Base-by-base conservation (phyloP, 2,888 invertebrate species). In the Hoplodrina blanda region DNA sequence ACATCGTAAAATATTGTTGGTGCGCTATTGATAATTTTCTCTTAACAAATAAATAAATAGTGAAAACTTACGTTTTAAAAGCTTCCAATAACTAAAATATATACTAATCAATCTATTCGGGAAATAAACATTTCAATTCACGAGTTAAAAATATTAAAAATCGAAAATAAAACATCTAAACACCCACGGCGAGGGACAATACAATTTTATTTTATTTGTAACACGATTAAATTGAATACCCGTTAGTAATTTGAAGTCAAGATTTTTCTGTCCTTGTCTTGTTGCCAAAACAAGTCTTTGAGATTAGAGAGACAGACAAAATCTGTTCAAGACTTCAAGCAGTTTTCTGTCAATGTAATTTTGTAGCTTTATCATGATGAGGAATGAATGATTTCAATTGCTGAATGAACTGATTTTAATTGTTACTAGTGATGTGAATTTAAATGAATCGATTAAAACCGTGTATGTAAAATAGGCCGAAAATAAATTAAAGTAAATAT, bases 81-180 rank as follows among this genome's bases (percentile, higher is more conserved):
- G 19, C 37, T 75, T 53, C 41, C 53, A 62, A 61, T 68, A 59
- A 53, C 59, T 30, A 25, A 25, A 49, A 44, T 69, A 56, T 33
- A 56, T 30, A 55, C 25, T 20, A 33, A 65, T 67, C 33, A 60
- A 30, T 55, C 46, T 20, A 49, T 80, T 64, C 8, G 3, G 13
- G n/a, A 44, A 46, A 25, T 33, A 66, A 56, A 44, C 68, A 76
- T 74, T 68, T 52, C 61, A 50, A 55, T 56, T 33, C 33, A 1
- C 8, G n/a, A 65, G 63, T 19, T 66, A 30, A 46, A 19, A 57
- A 0, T 25, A 46, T 4, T 62, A 33, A 56, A 71, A 62, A 68
- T 50, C 33, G 56, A 68, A 81, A 75, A 69, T 69, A 69, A 73
- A 69, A 64, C 77, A 70, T 75, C 73, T 71, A 81, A 81, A 83